Percentiles rank a stretch among this genome's conserved stretches.
Evolutionary conservation across 2,113 vertebrate species (phyloP).

Genomic region (Nymphicus hollandicus): DNA sequence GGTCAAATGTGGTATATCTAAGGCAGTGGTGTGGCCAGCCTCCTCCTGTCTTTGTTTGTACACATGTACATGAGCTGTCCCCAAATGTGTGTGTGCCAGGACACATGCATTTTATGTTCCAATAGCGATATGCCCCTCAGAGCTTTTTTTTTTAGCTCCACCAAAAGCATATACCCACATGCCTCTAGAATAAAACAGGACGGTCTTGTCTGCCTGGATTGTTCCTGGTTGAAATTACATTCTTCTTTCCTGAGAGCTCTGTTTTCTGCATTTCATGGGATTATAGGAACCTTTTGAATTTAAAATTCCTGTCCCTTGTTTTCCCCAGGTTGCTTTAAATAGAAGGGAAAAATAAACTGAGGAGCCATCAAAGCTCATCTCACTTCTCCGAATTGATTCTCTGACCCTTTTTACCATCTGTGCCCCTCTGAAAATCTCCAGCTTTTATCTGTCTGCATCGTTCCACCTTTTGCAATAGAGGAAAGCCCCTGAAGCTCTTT

Average conservation of each 20-base stretch:
- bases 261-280: background rate
- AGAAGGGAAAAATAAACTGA: background rate
- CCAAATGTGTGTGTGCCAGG: background rate
- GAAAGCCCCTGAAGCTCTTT: background rate
- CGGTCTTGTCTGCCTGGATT: background rate
- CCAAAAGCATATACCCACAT: background rate
- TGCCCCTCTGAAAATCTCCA: background rate
- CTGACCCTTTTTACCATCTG: background rate
- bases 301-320: background rate
- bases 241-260: background rate
- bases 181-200: background rate
- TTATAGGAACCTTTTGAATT: background rate
- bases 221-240: conserved; percentile 2
- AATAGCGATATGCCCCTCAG: background rate
- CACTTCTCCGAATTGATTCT: background rate
- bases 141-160: background rate
- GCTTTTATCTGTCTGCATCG: background rate
- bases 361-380: background rate
- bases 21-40: background rate
- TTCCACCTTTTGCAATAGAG: background rate
- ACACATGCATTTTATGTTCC: background rate
- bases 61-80: background rate
- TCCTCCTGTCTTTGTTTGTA: background rate
- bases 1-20: background rate
- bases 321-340: background rate